Evolutionary conservation across 2,888 invertebrate genomes (phyloP).

Genomic region (Diachrysia chrysitis): DNA sequence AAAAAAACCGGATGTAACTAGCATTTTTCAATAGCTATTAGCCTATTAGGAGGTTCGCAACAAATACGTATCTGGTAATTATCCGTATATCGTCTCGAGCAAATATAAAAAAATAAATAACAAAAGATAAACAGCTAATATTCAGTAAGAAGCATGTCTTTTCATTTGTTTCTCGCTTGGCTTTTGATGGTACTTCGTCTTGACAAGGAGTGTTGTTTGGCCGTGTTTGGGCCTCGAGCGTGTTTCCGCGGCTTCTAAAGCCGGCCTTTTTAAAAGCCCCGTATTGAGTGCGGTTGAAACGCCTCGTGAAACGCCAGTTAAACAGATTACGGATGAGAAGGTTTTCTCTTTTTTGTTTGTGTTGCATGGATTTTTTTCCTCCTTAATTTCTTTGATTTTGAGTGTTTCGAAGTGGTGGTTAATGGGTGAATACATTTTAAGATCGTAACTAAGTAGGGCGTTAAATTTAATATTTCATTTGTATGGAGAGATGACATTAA

Average conservation of each 20-base stretch:
- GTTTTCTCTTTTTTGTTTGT: slow-evolving; percentile 63
- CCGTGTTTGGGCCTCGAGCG: slow-evolving; percentile 50
- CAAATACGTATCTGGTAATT: no score
- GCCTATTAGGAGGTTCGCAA: no score
- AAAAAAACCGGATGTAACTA: no score
- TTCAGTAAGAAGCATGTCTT: not conserved
- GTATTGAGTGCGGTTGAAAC: slow-evolving; percentile 66
- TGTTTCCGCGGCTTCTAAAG: slow-evolving; percentile 52
- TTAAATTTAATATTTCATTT: slow-evolving; percentile 12
- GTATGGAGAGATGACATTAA: slow-evolving; percentile 3
- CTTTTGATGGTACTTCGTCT: slow-evolving; percentile 38
- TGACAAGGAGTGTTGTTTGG: slow-evolving; percentile 57
- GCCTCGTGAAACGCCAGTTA: slow-evolving; percentile 64
- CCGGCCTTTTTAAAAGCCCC: slow-evolving; percentile 54
- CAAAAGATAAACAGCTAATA: not conserved
- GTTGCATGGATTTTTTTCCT: slow-evolving; percentile 48
- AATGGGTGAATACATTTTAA: slow-evolving; percentile 51
- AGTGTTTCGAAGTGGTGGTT: slow-evolving; percentile 49
- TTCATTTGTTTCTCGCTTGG: slow-evolving; percentile 20
- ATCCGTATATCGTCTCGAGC: no score
- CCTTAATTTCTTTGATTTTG: slow-evolving; percentile 57
- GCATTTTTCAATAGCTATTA: no score
- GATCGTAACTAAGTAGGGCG: slow-evolving; percentile 24
- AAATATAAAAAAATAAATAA: no score
- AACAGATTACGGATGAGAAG: slow-evolving; percentile 67